Evolutionary conservation across 2,797 vertebrate species (phyloP), one percentile per base, ranked within the genome.

Genomic region (Oreonectes daqikongensis): DNA sequence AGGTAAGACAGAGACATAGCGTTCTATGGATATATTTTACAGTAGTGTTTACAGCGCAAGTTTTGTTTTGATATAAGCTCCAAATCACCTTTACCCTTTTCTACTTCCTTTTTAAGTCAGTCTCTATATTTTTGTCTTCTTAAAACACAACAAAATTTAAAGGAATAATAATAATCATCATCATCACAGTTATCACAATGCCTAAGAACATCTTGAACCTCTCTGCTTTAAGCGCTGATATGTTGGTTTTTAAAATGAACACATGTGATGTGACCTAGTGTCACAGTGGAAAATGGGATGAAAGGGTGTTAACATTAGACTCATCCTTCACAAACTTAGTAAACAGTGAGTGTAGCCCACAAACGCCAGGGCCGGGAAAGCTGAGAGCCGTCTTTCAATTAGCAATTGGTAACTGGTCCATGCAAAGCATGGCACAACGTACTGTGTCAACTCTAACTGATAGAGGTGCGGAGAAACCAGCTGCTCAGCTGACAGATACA

Each of bases 361-460:
- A 94, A 95, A 92, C 90, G 88, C 89, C 86, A 75, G 89, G 87
- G 88, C 84, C 82, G 88, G 80, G 88, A 92, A 92, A 93, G 94
- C 91, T 95, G 93, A 94, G 94, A 95, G 92, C 88, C 90, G 88
- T 92, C 93, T 92, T 94, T 95, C 92, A 90, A 92, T 90, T 92
- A 87, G 90, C 89, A 85, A 89, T 85, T 89, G 89, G 91, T 89
- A 87, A 88, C 86, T 89, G 89, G 91, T 88, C 90, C 92, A 95
- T 95, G 95, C 93, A 96, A 93, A 92, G 94, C 93, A 90, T 89
- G 90, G 95, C 91, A 94, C 90, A 85, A 95, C 94, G 95, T 90
- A 85, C 94, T 92, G 86, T 75, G 89, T 91, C 91, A 90, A 87
- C 89, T 84, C 44, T 57, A 32, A 52, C 50, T 69, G 90, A 89